These are phyloP conservation scores for Sebastes iracundus DNA, from an alignment of 2,797 vertebrate species.

Conservation along the genomic window DNA sequence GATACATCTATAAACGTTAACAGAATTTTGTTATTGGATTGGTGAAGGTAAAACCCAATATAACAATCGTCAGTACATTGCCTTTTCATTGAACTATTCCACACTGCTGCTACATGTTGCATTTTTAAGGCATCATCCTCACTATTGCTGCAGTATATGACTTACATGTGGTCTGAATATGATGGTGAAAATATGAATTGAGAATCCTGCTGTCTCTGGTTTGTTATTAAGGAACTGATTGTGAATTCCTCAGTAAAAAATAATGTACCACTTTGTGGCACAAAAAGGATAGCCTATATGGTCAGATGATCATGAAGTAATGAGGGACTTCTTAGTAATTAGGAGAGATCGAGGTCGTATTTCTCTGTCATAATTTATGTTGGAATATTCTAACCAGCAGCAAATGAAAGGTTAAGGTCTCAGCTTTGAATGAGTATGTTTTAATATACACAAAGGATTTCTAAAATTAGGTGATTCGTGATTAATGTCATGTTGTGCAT, in stretches of 20 bases:
- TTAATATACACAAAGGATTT: no score
- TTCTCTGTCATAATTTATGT: no score
- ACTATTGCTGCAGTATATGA: neutral
- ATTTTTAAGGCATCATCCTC: neutral
- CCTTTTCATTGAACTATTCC: neutral
- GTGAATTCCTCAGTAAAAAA: neutral
- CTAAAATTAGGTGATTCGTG: no score
- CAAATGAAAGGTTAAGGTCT: no score
- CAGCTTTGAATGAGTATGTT: no score
- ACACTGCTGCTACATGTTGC: neutral
- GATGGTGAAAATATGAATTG: neutral
- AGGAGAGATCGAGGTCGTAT: neutral
- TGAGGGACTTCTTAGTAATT: neutral
- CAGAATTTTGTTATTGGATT: neutral
- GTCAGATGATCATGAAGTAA: neutral
- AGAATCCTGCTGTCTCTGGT: neutral
- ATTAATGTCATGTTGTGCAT: no score
- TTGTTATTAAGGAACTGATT: neutral
- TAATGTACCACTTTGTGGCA: neutral
- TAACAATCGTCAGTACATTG: neutral
- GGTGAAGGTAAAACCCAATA: neutral
- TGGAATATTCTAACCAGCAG: no score
- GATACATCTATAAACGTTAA: neutral
- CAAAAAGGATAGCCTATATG: neutral
- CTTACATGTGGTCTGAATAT: neutral